phyloP scores from a whole-genome alignment of 2,888 invertebrate genomes.

The Alentia gelatinosa region DNA sequence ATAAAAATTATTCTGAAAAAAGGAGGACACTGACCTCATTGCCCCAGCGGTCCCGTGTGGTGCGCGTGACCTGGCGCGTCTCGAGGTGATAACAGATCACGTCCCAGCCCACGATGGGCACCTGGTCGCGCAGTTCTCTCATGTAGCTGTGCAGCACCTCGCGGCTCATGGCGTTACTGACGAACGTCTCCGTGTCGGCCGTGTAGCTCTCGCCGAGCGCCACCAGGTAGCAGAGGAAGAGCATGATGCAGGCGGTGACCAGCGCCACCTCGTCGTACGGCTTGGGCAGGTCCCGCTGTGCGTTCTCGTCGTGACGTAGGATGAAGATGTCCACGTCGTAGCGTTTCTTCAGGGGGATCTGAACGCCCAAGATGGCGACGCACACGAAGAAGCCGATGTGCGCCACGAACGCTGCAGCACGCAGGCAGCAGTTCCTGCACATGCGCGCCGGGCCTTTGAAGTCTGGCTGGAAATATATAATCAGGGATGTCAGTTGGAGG shows the following conservation, averaged over 20 bases:
- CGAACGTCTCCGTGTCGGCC: slow-evolving; percentile 31
- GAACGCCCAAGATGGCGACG: slow-evolving; percentile 35
- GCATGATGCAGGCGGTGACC: slow-evolving; percentile 36
- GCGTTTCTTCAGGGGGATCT: slow-evolving; percentile 39
- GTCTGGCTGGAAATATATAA: slow-evolving; percentile 28
- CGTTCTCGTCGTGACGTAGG: slow-evolving; percentile 39
- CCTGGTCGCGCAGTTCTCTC: slow-evolving; percentile 21
- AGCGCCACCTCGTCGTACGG: slow-evolving; percentile 40
- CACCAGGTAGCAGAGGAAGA: slow-evolving; percentile 34
- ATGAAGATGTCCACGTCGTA: slow-evolving; percentile 43
- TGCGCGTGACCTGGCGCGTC: slow-evolving; percentile 32
- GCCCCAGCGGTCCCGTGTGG: slow-evolving; percentile 37
- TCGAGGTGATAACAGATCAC: slow-evolving; percentile 40
- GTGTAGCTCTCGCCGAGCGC: slow-evolving; percentile 39
- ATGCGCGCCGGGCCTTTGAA: not conserved
- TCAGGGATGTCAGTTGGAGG: no score
- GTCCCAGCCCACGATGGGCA: slow-evolving; percentile 33
- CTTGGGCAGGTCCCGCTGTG: slow-evolving; percentile 38
- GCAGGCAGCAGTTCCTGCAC: slow-evolving; percentile 29
- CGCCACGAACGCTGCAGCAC: not conserved
- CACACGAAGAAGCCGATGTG: slow-evolving; percentile 45
- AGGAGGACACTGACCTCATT: slow-evolving; percentile 10
- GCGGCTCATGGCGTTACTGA: slow-evolving; percentile 24
- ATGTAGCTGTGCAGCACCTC: slow-evolving; percentile 18
- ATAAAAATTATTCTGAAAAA: no score